phyloP scores from a whole-genome alignment of 1,140 invertebrate species.

The Streblospio benedicti region DNA sequence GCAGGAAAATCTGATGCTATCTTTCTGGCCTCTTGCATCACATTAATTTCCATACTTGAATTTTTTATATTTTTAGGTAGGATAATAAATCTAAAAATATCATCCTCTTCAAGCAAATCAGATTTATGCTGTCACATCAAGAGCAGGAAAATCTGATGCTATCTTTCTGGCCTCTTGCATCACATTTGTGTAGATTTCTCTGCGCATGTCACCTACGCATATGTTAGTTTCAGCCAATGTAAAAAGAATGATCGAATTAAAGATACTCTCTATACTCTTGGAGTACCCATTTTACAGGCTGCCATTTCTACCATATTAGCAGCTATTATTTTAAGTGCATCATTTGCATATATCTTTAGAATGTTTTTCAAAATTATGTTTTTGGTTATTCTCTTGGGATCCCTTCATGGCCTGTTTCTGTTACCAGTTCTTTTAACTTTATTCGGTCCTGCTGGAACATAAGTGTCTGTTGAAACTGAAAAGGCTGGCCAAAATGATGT shows the following conservation, averaged over 20 bases:
- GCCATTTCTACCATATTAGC: constrained; percentile 87
- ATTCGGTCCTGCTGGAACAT: too few relatives aligned
- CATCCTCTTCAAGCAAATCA: constrained; percentile 96
- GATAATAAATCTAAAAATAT: constrained; percentile 90
- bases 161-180: too few relatives aligned
- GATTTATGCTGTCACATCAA: too few relatives aligned
- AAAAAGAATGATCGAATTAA: constrained; percentile 59
- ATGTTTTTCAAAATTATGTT: constrained; percentile 99
- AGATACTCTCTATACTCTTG: constrained; percentile 78
- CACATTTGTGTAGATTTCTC: constrained; percentile 96
- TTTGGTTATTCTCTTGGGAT: constrained; percentile 87
- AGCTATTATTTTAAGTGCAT: constrained; percentile 73
- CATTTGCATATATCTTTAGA: constrained; percentile 92
- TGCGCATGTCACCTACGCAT: constrained; percentile 93
- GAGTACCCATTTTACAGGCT: constrained; percentile 87
- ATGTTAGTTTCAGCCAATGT: constrained; percentile 64
- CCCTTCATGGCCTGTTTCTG: constrained; percentile 82
- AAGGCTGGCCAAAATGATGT: too few relatives aligned
- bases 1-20: too few relatives aligned
- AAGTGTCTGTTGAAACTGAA: too few relatives aligned
- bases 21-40: constrained; percentile 28
- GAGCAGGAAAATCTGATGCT: too few relatives aligned
- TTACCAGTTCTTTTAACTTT: constrained; percentile 79
- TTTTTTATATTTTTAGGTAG: constrained; percentile 94
- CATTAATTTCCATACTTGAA: constrained; percentile 85